Percentiles rank a stretch among this genome's conserved stretches.
Evolutionary conservation across 1,140 invertebrate genomes (phyloP).

Genomic region (Chelonus insularis): DNA sequence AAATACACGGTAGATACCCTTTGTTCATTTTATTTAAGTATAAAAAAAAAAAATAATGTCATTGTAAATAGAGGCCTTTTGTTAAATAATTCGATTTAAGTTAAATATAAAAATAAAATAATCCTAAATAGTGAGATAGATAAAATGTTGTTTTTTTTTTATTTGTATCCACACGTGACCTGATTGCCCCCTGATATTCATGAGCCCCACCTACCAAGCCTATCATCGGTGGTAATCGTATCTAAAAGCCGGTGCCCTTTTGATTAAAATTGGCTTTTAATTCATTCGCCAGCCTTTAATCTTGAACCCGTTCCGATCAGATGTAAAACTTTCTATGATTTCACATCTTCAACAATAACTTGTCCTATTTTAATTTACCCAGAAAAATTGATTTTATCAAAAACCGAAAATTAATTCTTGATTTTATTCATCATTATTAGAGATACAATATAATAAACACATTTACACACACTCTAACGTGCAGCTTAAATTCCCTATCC

Average conservation of each 20-base stretch:
- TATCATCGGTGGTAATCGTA: not conserved
- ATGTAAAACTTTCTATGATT: not conserved
- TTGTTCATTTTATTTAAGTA: not conserved
- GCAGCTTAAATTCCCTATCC: no score
- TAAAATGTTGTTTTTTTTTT: no score
- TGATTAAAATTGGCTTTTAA: conserved; percentile 11
- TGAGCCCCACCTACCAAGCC: not conserved
- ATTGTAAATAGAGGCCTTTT: no score
- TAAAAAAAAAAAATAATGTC: no score
- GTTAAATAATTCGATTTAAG: no score
- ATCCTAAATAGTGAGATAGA: no score
- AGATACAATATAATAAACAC: no score
- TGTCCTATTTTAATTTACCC: no score
- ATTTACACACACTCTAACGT: no score
- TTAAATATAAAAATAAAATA: not conserved
- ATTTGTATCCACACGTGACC: conserved; percentile 14
- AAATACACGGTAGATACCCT: not conserved
- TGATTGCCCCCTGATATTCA: not conserved
- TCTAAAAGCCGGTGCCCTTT: not conserved
- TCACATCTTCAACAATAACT: not conserved
- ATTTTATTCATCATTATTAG: no score
- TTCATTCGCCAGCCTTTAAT: not conserved
- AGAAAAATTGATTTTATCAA: no score
- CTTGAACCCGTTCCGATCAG: not conserved
- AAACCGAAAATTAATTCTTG: no score